phyloP scores from a whole-genome alignment of 2,797 vertebrate species.

The Morus bassanus region DNA sequence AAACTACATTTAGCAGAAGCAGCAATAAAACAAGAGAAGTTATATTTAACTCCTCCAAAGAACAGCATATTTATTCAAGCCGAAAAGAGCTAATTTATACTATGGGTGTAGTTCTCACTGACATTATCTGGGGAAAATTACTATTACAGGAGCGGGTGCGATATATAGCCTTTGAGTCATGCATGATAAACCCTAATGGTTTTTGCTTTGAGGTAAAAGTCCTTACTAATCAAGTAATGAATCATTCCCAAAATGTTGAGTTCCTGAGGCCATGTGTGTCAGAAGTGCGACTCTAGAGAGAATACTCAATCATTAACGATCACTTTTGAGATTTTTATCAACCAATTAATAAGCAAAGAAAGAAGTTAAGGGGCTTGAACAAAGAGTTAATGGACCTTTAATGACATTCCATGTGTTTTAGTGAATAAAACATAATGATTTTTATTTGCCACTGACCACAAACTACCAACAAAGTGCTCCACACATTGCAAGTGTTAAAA shows the following conservation, averaged over 20 bases:
- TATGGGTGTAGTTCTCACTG: conserved; percentile 39
- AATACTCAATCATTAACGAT: conserved; percentile 19
- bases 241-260: conserved; percentile 25
- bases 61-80: conserved; percentile 47
- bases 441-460: background rate
- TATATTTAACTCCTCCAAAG: conserved; percentile 41
- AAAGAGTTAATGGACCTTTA: conserved; percentile 45
- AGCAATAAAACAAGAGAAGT: conserved; percentile 48
- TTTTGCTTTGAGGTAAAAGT: conserved; percentile 60
- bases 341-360: conserved; percentile 27
- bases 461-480: background rate
- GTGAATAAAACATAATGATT: background rate
- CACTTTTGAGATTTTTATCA: conserved; percentile 52
- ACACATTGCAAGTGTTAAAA: background rate
- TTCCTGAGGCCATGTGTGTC: conserved; percentile 11
- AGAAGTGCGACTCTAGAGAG: background rate
- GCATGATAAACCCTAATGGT: conserved; percentile 48
- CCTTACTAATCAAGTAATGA: conserved; percentile 58
- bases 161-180: conserved; percentile 51
- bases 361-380: background rate
- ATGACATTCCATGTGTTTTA: conserved; percentile 6
- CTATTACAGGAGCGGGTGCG: conserved; percentile 31
- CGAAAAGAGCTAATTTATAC: conserved; percentile 46
- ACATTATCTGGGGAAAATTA: conserved; percentile 61
- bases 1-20: conserved; percentile 36